Evolutionary conservation across 2,797 vertebrate genomes (phyloP), one percentile per base, ranked within the genome.

Genomic region (Picus viridis): DNA sequence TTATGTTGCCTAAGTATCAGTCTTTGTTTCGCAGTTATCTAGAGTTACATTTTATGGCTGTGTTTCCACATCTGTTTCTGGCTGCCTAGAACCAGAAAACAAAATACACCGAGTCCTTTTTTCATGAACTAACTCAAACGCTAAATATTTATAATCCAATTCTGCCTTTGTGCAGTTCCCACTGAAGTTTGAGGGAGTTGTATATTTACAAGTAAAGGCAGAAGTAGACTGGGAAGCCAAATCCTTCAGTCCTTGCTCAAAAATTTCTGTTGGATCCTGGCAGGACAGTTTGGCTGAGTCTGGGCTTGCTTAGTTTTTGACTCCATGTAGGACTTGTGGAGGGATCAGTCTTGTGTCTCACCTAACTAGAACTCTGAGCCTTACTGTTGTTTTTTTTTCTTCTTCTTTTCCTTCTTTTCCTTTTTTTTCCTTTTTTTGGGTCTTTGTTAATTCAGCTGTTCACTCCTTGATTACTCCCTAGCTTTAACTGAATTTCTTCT

Each of bases 1-100:
- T 89, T 6, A 4, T 56, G 70, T 53, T 88, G 82, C 65, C 1
- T 12, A 53, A 93, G 57, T 17, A 77, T 80, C 75, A 47, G 47
- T 32, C 88, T 95, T 82, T 93, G 88, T 94, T 95, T 89, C 80
- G 43, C 70, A 15, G 70, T 90, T 91, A 87, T 92, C 91, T 89
- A 47, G 73, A 83, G 32, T 62, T 79, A 65, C 36, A 26, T 81
- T 95, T 95, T 82, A 86, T 78, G 67, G 57, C 72, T 76, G 1
- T 49, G 61, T 85, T 94, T 92, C 65, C 88, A 92, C 62, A 29
- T 69, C 85, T 89, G 76, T 84, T 89, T 87, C 64, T 94, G 87
- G 19, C 87, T 86, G 77, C 65, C 74, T 84, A 84, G 92, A 92
- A 87, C 75, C 62, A 32, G 43, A 72, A 56, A 67, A 80, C 69